A percentile compares a stretch with the other conserved stretches of the same genome.
Conservation (phyloP, 2,888 invertebrate genomes). For the Phortica magna region DNA sequence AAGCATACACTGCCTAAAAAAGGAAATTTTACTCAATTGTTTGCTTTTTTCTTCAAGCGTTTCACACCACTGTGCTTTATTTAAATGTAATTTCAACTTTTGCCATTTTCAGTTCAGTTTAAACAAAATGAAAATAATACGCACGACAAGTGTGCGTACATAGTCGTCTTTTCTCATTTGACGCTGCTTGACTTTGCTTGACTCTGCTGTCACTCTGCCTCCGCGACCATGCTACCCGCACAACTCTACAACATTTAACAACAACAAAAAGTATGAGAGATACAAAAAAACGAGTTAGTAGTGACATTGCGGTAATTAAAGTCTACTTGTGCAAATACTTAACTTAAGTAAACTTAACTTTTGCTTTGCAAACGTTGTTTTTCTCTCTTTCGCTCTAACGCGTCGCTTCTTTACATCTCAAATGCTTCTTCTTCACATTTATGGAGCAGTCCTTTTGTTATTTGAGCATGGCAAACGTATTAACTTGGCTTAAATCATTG, state of each 20-base stretch:
- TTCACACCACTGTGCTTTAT: constrained; percentile 3
- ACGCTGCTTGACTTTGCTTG: too few relatives aligned
- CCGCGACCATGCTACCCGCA: too few relatives aligned
- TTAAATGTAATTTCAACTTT: constrained; percentile 7
- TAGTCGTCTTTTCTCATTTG: not conserved
- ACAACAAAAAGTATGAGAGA: not conserved
- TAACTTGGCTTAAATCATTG: constrained; percentile 20
- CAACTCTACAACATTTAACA: not conserved
- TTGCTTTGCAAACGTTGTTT: not conserved
- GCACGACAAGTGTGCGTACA: not conserved
- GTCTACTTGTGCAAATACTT: constrained; percentile 22
- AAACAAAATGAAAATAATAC: constrained; percentile 13
- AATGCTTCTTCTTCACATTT: not conserved
- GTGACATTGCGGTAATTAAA: constrained; percentile 26
- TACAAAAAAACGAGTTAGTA: not conserved
- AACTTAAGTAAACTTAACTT: constrained; percentile 6
- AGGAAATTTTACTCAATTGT: too few relatives aligned
- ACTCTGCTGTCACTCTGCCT: not conserved
- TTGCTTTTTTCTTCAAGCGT: too few relatives aligned
- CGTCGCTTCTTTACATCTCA: not conserved
- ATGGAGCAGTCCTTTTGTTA: not conserved
- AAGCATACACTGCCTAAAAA: too few relatives aligned
- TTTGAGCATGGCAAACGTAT: constrained; percentile 12
- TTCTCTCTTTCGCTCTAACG: not conserved
- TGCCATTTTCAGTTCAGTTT: constrained; percentile 8